Percentiles rank a stretch among this genome's conserved stretches.
Evolutionary conservation across 2,113 vertebrate genomes (phyloP).

Genomic region (Notechis scutatus): DNA sequence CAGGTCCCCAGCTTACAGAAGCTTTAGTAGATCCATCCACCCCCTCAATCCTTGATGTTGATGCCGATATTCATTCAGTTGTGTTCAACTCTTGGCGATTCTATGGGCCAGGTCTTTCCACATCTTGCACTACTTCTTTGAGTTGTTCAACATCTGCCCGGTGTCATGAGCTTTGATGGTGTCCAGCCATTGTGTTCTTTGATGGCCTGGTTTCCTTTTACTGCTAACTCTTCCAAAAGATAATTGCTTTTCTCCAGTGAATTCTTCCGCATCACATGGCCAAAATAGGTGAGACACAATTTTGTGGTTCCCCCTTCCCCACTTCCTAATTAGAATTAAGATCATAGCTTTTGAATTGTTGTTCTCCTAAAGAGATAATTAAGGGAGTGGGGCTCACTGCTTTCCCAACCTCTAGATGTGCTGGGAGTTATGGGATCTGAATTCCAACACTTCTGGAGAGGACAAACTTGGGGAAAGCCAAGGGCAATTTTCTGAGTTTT

Average conservation of each 20-base stretch:
- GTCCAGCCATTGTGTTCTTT: too few relatives aligned
- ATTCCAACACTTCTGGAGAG: neutral
- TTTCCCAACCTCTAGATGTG: neutral
- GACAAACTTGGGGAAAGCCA: neutral
- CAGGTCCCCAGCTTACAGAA: neutral
- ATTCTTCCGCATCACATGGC: too few relatives aligned
- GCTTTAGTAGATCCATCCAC: neutral
- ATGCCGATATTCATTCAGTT: neutral
- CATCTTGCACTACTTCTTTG: too few relatives aligned
- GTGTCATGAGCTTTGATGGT: too few relatives aligned
- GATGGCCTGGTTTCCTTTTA: too few relatives aligned
- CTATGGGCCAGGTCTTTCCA: too few relatives aligned
- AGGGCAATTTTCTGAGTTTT: neutral
- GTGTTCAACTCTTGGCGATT: too few relatives aligned
- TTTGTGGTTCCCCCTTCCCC: too few relatives aligned
- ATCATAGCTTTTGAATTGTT: neutral
- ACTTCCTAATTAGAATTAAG: neutral
- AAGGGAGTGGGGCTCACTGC: neutral
- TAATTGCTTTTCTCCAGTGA: too few relatives aligned
- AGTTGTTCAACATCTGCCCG: too few relatives aligned
- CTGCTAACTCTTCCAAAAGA: too few relatives aligned
- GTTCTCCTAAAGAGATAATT: neutral
- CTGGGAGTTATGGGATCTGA: neutral
- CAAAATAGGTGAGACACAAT: too few relatives aligned
- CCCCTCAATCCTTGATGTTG: neutral